Evolutionary conservation across 1,140 invertebrate species (phyloP), one percentile per base, ranked within the genome.

Genomic region (Cryptotermes secundus): DNA sequence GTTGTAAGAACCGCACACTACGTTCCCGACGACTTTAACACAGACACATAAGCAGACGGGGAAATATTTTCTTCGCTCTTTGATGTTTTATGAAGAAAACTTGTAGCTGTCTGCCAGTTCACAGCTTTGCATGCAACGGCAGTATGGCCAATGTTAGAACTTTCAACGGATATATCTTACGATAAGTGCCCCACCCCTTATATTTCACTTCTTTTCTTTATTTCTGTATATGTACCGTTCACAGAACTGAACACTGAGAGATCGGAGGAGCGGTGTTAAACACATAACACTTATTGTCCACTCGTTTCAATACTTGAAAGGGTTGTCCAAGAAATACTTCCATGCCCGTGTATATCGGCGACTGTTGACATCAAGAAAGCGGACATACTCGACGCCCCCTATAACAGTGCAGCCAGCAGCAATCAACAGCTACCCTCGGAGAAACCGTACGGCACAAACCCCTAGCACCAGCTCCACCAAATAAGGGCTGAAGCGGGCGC

Each of bases 391-490:
- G 26, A 72, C 59, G 10, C 6, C n/a, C n/a, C n/a, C 59, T 72
- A 72, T 16, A 59, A 59, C 53, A 59, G 26, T n/a, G 26, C 59
- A 31, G 59, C 59, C 59, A n/a, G 59, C 26, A 31, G 59, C 59
- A 31, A 31, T 72, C n/a, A 14, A 14, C 26, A 26, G n/a, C 26
- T 31, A n/a, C 9, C 59, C 59, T 72, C n/a, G 59, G 2, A 72
- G 26, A 72, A 72, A 16, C 59, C 6, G 59, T 9, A 72, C 59
- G n/a, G 59, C 3, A 72, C 59, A 72, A 72, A 65, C 26, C 59
- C 59, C 59, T 72, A 72, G 59, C 59, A 72, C 2, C n/a, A 72
- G 59, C 59, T 72, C 59, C 59, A 72, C 59, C 59, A 72, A 72
- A 72, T 31, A 72, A 14, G 31, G 59, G 59, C 10, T n/a, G 3